These are phyloP conservation scores for Rhopalosiphum nymphaeae DNA, from an alignment of 2,888 invertebrate genomes.

Conservation along the genomic window DNA sequence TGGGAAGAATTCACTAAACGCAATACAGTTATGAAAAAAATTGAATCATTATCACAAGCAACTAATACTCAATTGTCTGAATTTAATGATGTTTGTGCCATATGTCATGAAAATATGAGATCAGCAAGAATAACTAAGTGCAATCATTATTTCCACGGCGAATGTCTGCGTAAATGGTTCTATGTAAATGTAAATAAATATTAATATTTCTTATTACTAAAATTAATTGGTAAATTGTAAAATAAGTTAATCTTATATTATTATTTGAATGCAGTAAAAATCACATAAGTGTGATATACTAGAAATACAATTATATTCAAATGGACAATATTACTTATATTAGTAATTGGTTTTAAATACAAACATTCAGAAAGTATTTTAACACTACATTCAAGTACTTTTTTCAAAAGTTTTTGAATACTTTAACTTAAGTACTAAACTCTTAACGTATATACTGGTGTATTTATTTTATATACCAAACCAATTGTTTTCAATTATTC, in stretches of 20 bases:
- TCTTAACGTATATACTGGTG: too few relatives aligned
- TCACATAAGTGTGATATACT: background rate
- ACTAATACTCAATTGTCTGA: slow-evolving; percentile 81
- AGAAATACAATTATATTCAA: background rate
- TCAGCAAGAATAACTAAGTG: slow-evolving; percentile 73
- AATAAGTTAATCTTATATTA: background rate
- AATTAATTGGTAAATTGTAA: background rate
- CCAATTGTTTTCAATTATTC: too few relatives aligned
- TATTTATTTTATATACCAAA: too few relatives aligned
- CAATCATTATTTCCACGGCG: slow-evolving; percentile 92
- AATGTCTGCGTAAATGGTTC: slow-evolving; percentile 94
- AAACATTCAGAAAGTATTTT: background rate
- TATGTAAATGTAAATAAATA: slow-evolving; percentile 76
- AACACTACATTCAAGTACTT: background rate
- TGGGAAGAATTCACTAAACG: slow-evolving; percentile 94
- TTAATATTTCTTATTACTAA: background rate
- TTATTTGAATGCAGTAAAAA: background rate
- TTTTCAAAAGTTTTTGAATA: background rate
- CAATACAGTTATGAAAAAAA: slow-evolving; percentile 90
- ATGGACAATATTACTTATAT: background rate
- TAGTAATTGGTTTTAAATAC: background rate
- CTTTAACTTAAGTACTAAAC: background rate
- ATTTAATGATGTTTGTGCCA: slow-evolving; percentile 90
- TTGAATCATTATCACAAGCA: slow-evolving; percentile 89
- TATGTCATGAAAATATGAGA: slow-evolving; percentile 90